phyloP scores from a whole-genome alignment of 2,888 invertebrate genomes.

The Agelastica alni region DNA sequence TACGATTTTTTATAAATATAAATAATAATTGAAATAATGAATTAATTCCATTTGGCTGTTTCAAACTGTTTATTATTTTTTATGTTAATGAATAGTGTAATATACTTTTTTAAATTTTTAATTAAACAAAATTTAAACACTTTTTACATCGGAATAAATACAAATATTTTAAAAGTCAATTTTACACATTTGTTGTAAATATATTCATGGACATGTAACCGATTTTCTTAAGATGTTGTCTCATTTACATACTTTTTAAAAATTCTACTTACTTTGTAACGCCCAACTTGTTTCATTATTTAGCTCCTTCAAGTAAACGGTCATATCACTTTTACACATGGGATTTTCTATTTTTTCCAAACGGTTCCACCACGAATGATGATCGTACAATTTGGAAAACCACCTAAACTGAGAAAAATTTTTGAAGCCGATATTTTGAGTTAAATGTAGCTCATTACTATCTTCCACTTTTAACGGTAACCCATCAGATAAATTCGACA shows the following conservation, averaged over 20 bases:
- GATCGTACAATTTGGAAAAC: slow-evolving; percentile 69
- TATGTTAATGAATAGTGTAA: no score
- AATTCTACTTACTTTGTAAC: slow-evolving; percentile 69
- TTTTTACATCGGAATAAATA: neutral
- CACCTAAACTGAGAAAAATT: slow-evolving; percentile 64
- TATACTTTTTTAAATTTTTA: no score
- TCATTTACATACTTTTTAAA: neutral
- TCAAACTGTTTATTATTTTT: no score
- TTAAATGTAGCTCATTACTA: slow-evolving; percentile 36
- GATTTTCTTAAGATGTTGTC: neutral
- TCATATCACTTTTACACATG: slow-evolving; percentile 62
- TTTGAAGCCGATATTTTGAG: slow-evolving; percentile 35
- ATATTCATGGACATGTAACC: neutral
- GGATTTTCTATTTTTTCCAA: slow-evolving; percentile 39
- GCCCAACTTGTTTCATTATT: slow-evolving; percentile 72
- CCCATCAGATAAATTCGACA: slow-evolving; percentile 54
- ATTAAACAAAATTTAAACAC: neutral
- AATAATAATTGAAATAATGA: no score
- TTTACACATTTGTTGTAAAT: neutral
- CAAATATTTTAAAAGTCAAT: neutral
- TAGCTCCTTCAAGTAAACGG: slow-evolving; percentile 62
- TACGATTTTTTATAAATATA: no score
- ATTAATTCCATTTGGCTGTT: no score
- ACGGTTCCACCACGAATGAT: slow-evolving; percentile 61
- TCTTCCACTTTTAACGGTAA: slow-evolving; percentile 52